Base-by-base conservation (phyloP, 2,888 invertebrate species). In the Cephus runcator region DNA sequence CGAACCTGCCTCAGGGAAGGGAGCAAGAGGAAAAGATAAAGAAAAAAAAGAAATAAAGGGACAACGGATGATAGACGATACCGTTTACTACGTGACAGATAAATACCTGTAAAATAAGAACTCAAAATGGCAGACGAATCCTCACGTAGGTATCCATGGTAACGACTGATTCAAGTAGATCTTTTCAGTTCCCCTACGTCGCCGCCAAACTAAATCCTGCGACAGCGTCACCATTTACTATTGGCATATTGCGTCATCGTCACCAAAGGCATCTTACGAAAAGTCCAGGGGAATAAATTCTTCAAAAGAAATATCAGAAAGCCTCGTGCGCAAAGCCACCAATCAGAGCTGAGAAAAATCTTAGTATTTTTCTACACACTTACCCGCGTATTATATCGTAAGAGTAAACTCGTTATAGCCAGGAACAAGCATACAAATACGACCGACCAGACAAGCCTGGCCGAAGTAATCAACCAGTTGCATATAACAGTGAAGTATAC, bases 41-140 rank as follows among this genome's bases (percentile, higher is more conserved):
- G 68, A 33, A 75, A 73, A 56, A 56, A 40, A 69, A 77, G 1
- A 34, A 76, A 75, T 76, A 77, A 79, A 76, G 79, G 79, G 71
- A 30, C 69, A 69, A 79, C 73, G 76, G 75, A 79, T 73, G 73
- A 77, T 73, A 75, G 56, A 23, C 56, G 23, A 23, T 56, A 36
- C 15, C 12, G 12, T 15, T 15, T 36, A 15, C 4, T 15, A 3
- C 4, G 12, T 15, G 12, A 36, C 12, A 15, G 4, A 15, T 36
- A 36, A 36, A 36, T 36, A 23, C 23, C 23, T 56, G 56, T 23
- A 23, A 56, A 56, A 23, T 56, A 23, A 56, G 15, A 56, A 56
- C 23, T 15, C 6, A 23, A 23, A 56, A 9, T 56, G 9, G 9
- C 56, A 3, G 23, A 56, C 23, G 6, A 23, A 23, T 56, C 23